A percentile compares a stretch with the other conserved stretches of the same genome.
These are phyloP conservation scores for Drosophila kepulauana DNA, from an alignment of 1,140 invertebrate genomes.

Conservation along the genomic window DNA sequence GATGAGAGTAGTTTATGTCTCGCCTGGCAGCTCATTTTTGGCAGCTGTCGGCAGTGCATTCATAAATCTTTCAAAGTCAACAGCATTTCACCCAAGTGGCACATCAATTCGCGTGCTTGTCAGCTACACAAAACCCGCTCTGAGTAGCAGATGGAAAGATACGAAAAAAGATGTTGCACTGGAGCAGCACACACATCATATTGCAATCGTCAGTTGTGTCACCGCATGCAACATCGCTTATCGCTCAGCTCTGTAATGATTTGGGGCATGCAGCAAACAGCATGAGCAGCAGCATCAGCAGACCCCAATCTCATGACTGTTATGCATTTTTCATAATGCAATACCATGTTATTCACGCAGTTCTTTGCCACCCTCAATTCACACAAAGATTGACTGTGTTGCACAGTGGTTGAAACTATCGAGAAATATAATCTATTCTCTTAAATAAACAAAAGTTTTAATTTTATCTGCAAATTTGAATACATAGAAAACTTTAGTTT, in stretches of 20 bases:
- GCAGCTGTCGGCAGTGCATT: conserved; percentile 65
- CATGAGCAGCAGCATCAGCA: conserved; percentile 28
- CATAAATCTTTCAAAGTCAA: conserved; percentile 82
- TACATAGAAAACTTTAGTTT: no score
- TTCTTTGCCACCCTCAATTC: not conserved
- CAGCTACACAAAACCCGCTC: conserved; percentile 17
- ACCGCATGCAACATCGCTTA: conserved; percentile 79
- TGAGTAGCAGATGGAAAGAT: not conserved
- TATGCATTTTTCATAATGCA: conserved; percentile 78
- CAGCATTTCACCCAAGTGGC: conserved; percentile 75
- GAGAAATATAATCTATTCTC: not conserved
- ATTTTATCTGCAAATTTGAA: no score
- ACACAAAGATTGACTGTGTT: not conserved
- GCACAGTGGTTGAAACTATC: conserved; percentile 15
- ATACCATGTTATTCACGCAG: conserved; percentile 52
- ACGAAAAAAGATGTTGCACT: conserved; percentile 39
- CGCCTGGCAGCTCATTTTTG: conserved; percentile 72
- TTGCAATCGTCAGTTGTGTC: conserved; percentile 79
- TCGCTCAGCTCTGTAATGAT: conserved; percentile 80
- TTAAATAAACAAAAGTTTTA: no score
- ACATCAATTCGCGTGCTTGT: conserved; percentile 79
- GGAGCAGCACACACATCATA: conserved; percentile 56
- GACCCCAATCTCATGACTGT: conserved; percentile 47
- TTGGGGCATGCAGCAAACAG: conserved; percentile 37
- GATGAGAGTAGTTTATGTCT: not conserved